Evolutionary conservation across 2,888 invertebrate genomes (phyloP).

Genomic region (Drosophila crucigera): DNA sequence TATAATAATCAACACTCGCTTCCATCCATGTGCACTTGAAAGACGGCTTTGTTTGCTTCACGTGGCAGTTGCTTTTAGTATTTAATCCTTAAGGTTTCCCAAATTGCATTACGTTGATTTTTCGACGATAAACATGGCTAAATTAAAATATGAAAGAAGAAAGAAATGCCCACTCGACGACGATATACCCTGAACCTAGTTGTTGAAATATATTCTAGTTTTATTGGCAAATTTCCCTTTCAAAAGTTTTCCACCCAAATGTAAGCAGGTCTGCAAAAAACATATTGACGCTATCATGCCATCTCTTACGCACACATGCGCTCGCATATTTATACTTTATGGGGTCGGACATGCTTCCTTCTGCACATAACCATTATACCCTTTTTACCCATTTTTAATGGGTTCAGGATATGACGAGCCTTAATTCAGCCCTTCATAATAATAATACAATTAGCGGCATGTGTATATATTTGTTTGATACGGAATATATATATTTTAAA

Average conservation of each 20-base stretch:
- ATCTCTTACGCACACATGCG: no score
- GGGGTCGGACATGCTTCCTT: no score
- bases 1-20: background rate
- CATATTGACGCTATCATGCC: no score
- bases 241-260: no score
- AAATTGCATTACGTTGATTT: background rate
- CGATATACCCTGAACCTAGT: no score
- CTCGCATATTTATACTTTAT: no score
- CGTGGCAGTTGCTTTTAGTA: background rate
- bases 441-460: background rate
- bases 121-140: background rate
- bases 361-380: no score
- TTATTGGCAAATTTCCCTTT: no score
- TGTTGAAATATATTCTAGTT: no score
- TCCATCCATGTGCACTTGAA: background rate
- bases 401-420: background rate
- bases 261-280: no score
- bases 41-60: background rate
- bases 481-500: background rate
- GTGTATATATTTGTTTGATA: background rate
- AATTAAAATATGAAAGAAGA: background rate
- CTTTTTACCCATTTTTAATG: no score
- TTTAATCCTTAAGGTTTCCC: background rate
- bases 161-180: no score
- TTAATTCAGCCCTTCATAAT: background rate